Percentiles rank a stretch among this genome's conserved stretches.
Conservation (phyloP, 2,113 vertebrate genomes). For the Balaeniceps rex region DNA sequence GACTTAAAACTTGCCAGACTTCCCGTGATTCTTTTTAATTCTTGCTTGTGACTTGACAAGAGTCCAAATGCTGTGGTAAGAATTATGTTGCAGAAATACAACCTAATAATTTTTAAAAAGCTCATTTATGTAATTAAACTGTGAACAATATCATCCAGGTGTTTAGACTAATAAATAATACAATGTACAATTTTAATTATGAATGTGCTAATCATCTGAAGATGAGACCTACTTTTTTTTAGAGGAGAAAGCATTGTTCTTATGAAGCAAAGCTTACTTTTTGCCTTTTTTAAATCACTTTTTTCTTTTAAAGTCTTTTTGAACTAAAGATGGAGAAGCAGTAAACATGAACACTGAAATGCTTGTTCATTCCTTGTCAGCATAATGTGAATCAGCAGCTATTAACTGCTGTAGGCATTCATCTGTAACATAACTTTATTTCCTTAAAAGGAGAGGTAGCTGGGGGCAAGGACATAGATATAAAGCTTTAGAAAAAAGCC, state of each 20-base stretch:
- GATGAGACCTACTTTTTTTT: neutral
- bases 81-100: neutral
- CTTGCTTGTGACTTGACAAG: neutral
- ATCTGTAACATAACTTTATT: constrained; percentile 34
- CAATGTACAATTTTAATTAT: neutral
- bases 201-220: neutral
- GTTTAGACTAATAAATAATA: neutral
- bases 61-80: neutral
- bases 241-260: neutral
- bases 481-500: neutral
- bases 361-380: constrained; percentile 65
- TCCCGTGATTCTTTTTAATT: neutral
- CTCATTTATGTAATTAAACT: neutral
- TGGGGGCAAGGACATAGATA: neutral
- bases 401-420: constrained; percentile 12
- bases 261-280: neutral
- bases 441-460: constrained; percentile 62
- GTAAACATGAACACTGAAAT: neutral
- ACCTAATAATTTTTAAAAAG: neutral
- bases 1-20: constrained; percentile 6
- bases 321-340: neutral
- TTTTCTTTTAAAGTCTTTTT: neutral
- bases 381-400: constrained; percentile 67
- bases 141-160: neutral
- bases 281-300: neutral